phyloP scores from a whole-genome alignment of 2,113 vertebrate genomes.

The Capreolus pygargus region DNA sequence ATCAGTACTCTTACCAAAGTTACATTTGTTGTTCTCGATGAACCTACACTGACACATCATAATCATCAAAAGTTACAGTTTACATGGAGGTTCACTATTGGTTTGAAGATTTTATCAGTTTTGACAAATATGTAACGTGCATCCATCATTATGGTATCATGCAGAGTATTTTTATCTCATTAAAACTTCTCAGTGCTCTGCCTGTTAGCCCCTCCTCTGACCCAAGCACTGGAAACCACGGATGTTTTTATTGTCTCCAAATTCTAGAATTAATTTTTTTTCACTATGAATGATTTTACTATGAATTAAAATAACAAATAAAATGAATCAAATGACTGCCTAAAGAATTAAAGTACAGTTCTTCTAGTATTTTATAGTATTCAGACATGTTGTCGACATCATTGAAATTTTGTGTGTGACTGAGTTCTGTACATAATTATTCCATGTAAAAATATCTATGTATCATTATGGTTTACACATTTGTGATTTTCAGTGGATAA shows the following conservation, averaged over 20 bases:
- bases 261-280: neutral
- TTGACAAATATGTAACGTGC: neutral
- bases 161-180: neutral
- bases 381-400: neutral
- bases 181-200: neutral
- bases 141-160: neutral
- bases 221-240: neutral
- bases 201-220: neutral
- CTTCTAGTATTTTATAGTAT: neutral
- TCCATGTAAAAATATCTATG: neutral
- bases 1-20: too few relatives aligned
- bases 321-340: neutral
- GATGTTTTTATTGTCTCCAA: neutral
- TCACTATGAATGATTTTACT: neutral
- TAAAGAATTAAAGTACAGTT: neutral
- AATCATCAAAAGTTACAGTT: neutral
- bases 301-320: neutral
- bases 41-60: neutral
- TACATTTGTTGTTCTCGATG: neutral
- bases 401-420: neutral
- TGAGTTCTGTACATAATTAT: neutral
- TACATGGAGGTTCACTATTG: neutral
- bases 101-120: neutral
- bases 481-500: neutral
- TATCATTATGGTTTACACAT: neutral